Conservation (phyloP, 2,888 invertebrate genomes). For the Boloria euphrosyne region DNA sequence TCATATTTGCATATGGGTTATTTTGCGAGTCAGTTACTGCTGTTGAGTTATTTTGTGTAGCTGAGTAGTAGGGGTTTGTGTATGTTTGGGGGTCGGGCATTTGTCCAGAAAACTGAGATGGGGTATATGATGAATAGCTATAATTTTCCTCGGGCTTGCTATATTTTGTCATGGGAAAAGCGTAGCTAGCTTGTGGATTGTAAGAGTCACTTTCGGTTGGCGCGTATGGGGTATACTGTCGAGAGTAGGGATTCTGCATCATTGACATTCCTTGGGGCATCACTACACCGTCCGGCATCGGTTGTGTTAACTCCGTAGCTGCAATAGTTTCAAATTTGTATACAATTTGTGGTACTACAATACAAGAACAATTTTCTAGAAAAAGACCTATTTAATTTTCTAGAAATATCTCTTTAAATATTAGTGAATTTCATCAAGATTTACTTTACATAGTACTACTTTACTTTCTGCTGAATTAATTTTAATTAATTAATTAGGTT, state of each 20-base stretch:
- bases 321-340: slow-evolving; percentile 47
- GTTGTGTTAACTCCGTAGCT: slow-evolving; percentile 66
- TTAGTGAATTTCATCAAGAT: no score
- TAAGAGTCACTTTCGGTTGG: slow-evolving; percentile 57
- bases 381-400: no score
- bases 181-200: slow-evolving; percentile 52
- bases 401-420: no score
- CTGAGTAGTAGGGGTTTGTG: slow-evolving; percentile 65
- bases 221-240: slow-evolving; percentile 60
- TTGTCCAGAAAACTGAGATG: slow-evolving; percentile 60
- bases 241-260: slow-evolving; percentile 56
- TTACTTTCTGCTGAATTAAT: no score
- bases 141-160: slow-evolving; percentile 63
- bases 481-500: no score
- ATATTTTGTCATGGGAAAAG: slow-evolving; percentile 53
- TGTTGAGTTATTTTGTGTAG: slow-evolving; percentile 57
- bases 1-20: slow-evolving; percentile 46
- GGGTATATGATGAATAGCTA: slow-evolving; percentile 64
- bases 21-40: slow-evolving; percentile 63
- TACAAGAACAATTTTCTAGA: neutral
- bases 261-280: slow-evolving; percentile 54
- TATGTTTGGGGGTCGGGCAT: slow-evolving; percentile 61
- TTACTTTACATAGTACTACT: no score
- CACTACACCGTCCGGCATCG: slow-evolving; percentile 70
- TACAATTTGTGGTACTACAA: neutral